phyloP scores from a whole-genome alignment of 2,113 vertebrate species.

The Mustelus asterias region DNA sequence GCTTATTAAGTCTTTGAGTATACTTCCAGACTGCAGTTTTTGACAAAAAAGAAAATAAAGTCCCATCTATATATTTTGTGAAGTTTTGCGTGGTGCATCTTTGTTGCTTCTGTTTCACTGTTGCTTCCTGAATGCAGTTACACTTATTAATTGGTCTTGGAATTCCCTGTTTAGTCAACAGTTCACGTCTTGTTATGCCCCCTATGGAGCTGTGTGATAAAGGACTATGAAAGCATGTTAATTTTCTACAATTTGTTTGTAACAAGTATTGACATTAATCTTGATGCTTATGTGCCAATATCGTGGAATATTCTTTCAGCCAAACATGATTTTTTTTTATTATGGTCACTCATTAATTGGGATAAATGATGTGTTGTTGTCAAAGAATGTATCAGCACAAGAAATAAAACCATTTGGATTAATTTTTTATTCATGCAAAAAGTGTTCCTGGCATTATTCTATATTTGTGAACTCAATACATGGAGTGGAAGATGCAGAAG shows the following conservation, averaged over 20 bases:
- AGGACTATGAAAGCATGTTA: conserved; percentile 38
- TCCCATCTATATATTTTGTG: conserved; percentile 73
- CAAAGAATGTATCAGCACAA: conserved; percentile 70
- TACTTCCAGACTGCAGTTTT: conserved; percentile 79
- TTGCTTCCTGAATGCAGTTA: conserved; percentile 63
- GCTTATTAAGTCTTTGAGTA: conserved; percentile 63
- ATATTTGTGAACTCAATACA: neutral
- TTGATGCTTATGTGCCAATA: conserved; percentile 79
- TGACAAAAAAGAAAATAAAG: conserved; percentile 34
- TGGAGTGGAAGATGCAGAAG: neutral
- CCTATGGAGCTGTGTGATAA: conserved; percentile 32
- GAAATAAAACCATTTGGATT: conserved; percentile 72
- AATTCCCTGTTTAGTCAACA: conserved; percentile 55
- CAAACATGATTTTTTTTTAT: conserved; percentile 53
- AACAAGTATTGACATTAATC: conserved; percentile 74
- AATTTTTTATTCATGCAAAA: conserved; percentile 63
- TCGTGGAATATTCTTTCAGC: conserved; percentile 61
- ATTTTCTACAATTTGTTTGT: conserved; percentile 54
- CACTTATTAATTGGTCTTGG: conserved; percentile 36
- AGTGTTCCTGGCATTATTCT: conserved; percentile 24
- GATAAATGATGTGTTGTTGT: conserved; percentile 63
- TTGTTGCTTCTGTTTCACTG: conserved; percentile 53
- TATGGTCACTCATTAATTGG: conserved; percentile 44
- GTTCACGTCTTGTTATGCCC: conserved; percentile 53
- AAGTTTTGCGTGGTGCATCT: conserved; percentile 64